Base-by-base conservation (phyloP, 2,888 invertebrate genomes). In the Trichogramma evanescens region DNA sequence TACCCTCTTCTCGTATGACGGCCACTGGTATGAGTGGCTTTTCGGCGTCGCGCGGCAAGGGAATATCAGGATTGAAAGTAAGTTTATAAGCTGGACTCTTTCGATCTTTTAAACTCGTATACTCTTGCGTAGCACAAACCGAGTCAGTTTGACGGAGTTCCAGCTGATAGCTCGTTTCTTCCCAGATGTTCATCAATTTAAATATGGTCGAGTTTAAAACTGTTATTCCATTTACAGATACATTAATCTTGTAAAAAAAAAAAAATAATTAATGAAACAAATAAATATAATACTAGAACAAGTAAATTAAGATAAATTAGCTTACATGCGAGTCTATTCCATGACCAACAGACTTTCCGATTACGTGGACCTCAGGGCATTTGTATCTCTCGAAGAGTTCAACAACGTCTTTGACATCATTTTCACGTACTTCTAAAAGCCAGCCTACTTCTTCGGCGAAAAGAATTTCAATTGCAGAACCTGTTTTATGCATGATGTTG, bases 1-100 rank as follows among this genome's bases (percentile, higher is more conserved):
- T 89, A 53, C 95, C 99, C 84, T 99, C 98, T 80, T 99, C 99
- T 49, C 99, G 83, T 51, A 99, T 80, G 1, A 98, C 93, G 5
- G 95, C 97, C 0, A 98, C 93, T 61, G 81, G 80, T n/a, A 86
- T 80, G 26, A 26, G 26, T 26, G 26, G 26, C 26, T 26, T 26
- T 26, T 26, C 26, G 26, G 26, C 26, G 26, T 26, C 26, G 26
- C 26, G 26, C 61, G 80, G 78, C 1, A 83, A 74, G 51, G 81
- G 80, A 0, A 79, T 71, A 63, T 89, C 83, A 0, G 88, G 87
- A 72, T 89, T 83, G 66, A 89, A 91, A 0, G 86, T 85, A 0
- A 91, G 82, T 39, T 82, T 82, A 73, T 93, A 95, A 38, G 81
- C 82, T 0, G 91, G 92, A 2, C 85, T 85, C 56, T 82, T 85